Evolutionary conservation across 1,140 invertebrate species (phyloP), one percentile per base, ranked within the genome.

Genomic region (Melipona quadrifasciata): DNA sequence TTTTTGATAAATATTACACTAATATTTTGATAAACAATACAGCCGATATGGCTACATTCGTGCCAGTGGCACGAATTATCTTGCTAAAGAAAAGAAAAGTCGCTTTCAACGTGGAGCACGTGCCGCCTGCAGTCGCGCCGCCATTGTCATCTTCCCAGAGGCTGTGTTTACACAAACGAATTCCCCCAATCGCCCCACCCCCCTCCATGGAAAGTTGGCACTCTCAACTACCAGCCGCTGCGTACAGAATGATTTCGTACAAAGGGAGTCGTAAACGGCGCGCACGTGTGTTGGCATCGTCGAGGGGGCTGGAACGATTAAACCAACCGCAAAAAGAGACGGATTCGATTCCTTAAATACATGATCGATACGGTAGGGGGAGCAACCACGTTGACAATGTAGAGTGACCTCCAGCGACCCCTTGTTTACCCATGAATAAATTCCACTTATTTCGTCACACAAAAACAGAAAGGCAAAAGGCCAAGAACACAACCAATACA

Each of bases 251-350:
- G 72, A 31, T 57, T 31, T 51, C 27, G 39, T 57, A 86, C 65
- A 86, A 86, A 86, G 67, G 75, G 73, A 82, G 53, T 70, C 84
- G 80, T 82, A 82, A 86, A 82, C 57, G 73, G 5, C 34, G 61
- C 57, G 71, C 84, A 86, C 84, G 84, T 86, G 84, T 82, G 80
- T 27, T 53, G 72, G 47, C 31, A 39, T 58, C n/a, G 47, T 24
- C 53, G 21, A 68, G 70, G 67, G 83, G 77, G 24, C 67, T 78
- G 17, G 57, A 58, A 58, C 71, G 84, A 86, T 76, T 82, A 86
- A 86, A 82, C 67, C 53, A 51, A 86, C 84, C 84, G 65, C 84
- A 86, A 76, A 76, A 75, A 77, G n/a, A 82, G 71, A 82, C 19
- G 24, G 70, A 85, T 64, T 81, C 71, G 64, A 81, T 73, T 82